Evolutionary conservation across 2,888 invertebrate genomes (phyloP).

Genomic region (Germaria angustata): DNA sequence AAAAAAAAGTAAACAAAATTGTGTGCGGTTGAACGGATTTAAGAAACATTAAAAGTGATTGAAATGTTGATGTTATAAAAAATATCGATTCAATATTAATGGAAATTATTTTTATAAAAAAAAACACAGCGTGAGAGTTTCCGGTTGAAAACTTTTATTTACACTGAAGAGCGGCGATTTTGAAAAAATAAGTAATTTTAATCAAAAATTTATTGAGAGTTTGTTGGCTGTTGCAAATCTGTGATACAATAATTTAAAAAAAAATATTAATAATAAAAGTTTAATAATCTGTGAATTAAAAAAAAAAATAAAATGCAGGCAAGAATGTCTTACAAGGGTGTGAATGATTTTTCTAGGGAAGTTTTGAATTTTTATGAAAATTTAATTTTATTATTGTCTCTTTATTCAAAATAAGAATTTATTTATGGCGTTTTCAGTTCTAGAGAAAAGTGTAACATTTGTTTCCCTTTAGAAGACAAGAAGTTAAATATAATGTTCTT

Average conservation of each 20-base stretch:
- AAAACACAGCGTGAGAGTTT: slow-evolving; percentile 16
- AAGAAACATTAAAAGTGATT: background rate
- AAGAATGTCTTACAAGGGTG: no score
- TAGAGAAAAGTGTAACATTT: no score
- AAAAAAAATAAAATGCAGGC: no score
- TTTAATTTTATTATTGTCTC: no score
- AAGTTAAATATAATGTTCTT: no score
- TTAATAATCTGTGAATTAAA: background rate
- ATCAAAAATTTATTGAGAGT: background rate
- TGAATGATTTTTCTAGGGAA: no score
- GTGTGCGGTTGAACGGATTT: slow-evolving; percentile 3
- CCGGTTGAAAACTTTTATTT: background rate
- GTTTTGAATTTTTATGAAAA: no score
- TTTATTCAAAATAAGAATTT: no score
- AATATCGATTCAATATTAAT: background rate
- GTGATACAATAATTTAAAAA: background rate
- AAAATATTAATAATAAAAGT: background rate
- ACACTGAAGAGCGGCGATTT: slow-evolving; percentile 1
- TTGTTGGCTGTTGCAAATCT: background rate
- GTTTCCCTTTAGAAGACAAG: no score
- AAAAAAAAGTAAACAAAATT: background rate
- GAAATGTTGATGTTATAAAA: background rate
- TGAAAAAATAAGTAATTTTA: background rate
- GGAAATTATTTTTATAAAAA: background rate
- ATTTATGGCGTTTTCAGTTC: no score